These are phyloP conservation scores for Ceratoteleas bidentatus DNA, from an alignment of 1,140 invertebrate species.

Conservation along the genomic window DNA sequence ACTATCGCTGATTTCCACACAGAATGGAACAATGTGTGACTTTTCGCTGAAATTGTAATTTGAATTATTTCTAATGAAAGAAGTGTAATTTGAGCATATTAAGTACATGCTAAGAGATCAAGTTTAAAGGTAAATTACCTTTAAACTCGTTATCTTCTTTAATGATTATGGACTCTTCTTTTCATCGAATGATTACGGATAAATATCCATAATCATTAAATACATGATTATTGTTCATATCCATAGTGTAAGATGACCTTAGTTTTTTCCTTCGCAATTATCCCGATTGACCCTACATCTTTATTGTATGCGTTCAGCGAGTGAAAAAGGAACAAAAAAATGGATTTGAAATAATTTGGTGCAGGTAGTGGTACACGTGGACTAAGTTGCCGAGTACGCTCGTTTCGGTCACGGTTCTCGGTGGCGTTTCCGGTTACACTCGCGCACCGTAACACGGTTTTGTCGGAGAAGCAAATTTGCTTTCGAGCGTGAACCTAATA, in stretches of 20 bases:
- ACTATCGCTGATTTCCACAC: too few species aligned
- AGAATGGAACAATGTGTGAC: neutral
- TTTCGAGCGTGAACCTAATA: slow-evolving; percentile 41
- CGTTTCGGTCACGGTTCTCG: slow-evolving; percentile 74
- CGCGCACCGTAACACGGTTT: slow-evolving; percentile 74
- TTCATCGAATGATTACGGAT: too few species aligned
- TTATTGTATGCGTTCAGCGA: neutral
- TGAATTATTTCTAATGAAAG: neutral
- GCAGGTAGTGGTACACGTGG: slow-evolving; percentile 26
- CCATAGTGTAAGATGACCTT: too few species aligned
- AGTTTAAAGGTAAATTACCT: too few species aligned
- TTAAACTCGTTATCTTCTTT: too few species aligned
- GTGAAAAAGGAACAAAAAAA: neutral
- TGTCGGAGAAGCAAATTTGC: slow-evolving; percentile 56
- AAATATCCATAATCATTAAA: too few species aligned
- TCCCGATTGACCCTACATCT: too few species aligned
- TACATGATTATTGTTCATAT: too few species aligned
- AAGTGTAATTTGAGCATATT: neutral
- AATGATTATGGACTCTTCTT: too few species aligned
- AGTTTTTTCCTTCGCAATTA: too few species aligned
- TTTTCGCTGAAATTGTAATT: neutral
- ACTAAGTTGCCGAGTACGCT: slow-evolving; percentile 64
- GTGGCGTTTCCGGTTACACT: slow-evolving; percentile 73
- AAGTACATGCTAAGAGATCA: too few species aligned
- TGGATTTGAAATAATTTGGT: slow-evolving; percentile 10